Evolutionary conservation across 2,797 vertebrate genomes (phyloP).

Genomic region (Ambastaia sidthimunki): DNA sequence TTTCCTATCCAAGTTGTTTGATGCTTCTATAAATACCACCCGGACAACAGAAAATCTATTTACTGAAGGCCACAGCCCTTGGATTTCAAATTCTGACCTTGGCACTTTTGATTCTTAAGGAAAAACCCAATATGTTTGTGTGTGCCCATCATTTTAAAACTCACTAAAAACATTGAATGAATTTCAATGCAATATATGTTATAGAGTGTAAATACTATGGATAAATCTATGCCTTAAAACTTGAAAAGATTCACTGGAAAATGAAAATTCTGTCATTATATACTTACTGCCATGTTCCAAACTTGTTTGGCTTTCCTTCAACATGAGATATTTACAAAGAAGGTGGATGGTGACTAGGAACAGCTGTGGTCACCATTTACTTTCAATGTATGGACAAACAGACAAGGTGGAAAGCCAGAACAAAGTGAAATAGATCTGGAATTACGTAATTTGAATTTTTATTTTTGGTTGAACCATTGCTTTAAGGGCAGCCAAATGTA

Average conservation of each 20-base stretch:
- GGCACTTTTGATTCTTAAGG: slow-evolving; percentile 39
- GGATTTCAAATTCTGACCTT: slow-evolving; percentile 60
- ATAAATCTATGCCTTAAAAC: too few species aligned
- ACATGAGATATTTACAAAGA: neutral
- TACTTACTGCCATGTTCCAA: too few species aligned
- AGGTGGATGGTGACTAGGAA: too few species aligned
- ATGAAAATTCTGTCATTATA: too few species aligned
- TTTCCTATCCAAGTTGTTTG: slow-evolving; percentile 58
- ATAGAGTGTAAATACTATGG: neutral
- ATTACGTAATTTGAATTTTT: too few species aligned
- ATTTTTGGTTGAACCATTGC: too few species aligned
- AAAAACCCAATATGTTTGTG: neutral
- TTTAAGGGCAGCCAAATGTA: neutral
- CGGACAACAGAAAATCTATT: slow-evolving; percentile 62
- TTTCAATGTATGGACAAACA: too few species aligned
- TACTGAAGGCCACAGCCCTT: slow-evolving; percentile 49
- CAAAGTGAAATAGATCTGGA: too few species aligned
- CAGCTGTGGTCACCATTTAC: too few species aligned
- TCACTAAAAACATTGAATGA: neutral
- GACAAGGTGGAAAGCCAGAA: too few species aligned
- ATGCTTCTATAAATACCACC: slow-evolving; percentile 66
- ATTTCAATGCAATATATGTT: neutral
- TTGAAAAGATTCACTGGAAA: too few species aligned
- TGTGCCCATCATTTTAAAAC: neutral
- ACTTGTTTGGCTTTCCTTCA: neutral